phyloP scores from a whole-genome alignment of 2,797 vertebrate genomes.

The Erethizon dorsatum region DNA sequence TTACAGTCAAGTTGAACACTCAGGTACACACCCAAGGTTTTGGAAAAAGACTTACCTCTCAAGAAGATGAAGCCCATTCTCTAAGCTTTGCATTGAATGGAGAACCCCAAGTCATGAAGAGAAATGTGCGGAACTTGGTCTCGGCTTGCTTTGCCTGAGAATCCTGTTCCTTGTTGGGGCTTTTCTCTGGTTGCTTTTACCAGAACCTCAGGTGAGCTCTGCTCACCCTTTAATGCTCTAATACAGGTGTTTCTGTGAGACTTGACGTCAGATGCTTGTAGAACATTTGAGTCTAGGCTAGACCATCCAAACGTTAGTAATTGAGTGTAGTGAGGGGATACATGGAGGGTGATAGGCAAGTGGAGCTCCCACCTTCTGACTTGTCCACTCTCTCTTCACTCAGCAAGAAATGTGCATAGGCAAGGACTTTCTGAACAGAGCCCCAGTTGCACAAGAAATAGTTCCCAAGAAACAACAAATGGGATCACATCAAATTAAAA shows the following conservation, averaged over 20 bases:
- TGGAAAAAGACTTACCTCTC: not conserved
- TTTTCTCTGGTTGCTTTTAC: slow-evolving; percentile 39
- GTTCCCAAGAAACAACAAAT: not conserved
- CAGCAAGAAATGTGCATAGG: not conserved
- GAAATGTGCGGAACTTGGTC: not conserved
- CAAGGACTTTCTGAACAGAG: not conserved
- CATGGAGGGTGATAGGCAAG: slow-evolving; percentile 1
- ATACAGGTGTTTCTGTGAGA: not conserved
- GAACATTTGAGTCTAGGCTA: slow-evolving; percentile 7
- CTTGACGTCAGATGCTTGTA: not conserved
- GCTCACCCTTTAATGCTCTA: not conserved
- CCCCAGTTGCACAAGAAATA: not conserved
- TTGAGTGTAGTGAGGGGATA: not conserved
- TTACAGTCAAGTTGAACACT: slow-evolving; percentile 28
- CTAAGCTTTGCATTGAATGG: not conserved
- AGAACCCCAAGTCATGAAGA: not conserved
- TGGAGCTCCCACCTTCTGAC: not conserved
- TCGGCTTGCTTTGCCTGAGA: not conserved
- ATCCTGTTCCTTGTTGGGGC: not conserved
- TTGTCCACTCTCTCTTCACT: not conserved
- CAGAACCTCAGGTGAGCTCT: not conserved
- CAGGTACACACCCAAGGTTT: not conserved
- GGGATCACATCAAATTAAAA: not conserved
- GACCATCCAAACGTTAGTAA: not conserved
- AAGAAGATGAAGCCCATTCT: not conserved